phyloP scores from a whole-genome alignment of 1,140 invertebrate species.

The Cephus cinctus region DNA sequence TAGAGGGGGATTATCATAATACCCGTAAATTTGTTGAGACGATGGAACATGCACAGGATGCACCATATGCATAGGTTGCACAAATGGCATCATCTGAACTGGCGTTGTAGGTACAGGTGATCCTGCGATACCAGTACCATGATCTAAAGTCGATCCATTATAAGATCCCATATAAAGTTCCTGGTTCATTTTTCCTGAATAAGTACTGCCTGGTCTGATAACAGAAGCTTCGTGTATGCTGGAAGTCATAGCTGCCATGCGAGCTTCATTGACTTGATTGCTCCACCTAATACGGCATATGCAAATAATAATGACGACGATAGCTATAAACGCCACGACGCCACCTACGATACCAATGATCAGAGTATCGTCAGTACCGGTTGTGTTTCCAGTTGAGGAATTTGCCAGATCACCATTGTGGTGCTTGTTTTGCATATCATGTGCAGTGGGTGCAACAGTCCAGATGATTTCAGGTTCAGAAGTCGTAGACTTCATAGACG shows the following conservation, averaged over 20 bases:
- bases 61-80: constrained; percentile 41
- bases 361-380: constrained; percentile 84
- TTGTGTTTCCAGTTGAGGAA: constrained; percentile 53
- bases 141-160: constrained; percentile 46
- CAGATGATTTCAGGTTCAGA: constrained; percentile 84
- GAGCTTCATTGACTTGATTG: constrained; percentile 37
- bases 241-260: constrained; percentile 42
- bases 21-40: constrained; percentile 48
- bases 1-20: constrained; percentile 44
- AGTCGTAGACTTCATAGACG: constrained; percentile 59
- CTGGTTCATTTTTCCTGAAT: constrained; percentile 49
- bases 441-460: constrained; percentile 70
- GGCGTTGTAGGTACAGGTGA: constrained; percentile 30
- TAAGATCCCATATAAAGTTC: constrained; percentile 47
- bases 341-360: constrained; percentile 91
- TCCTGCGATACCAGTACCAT: constrained; percentile 24
- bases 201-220: constrained; percentile 44
- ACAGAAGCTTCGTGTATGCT: constrained; percentile 51
- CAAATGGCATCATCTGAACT: constrained; percentile 46
- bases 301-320: constrained; percentile 85
- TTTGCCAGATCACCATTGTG: constrained; percentile 60
- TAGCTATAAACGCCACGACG: constrained; percentile 85
- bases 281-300: constrained; percentile 65
- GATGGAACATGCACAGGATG: constrained; percentile 27
- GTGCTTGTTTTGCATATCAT: constrained; percentile 52